Evolutionary conservation across 1,140 invertebrate species (phyloP), one percentile per base, ranked within the genome.

Genomic region (Aphelenchoides avenae): DNA sequence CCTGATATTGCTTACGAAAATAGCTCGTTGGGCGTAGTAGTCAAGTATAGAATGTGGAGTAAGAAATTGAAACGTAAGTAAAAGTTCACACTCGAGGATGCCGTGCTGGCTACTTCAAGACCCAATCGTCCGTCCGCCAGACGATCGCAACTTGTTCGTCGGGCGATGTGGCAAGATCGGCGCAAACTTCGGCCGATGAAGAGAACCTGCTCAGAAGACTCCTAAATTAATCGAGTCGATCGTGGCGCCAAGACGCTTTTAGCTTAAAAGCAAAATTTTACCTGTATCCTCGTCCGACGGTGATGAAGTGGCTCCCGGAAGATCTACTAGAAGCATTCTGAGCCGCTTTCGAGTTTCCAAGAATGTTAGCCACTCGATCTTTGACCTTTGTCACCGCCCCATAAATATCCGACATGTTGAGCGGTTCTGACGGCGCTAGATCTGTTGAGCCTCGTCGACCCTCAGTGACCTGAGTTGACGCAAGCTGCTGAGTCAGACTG

Each of bases 231-330:
- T 1, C 11, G 13, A 11, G 20, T 46, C 37, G 1, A 46, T 3
- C n/a, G 3, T 46, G 2, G 22, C 3, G 37, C 15, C n/a, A n/a
- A 46, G 22, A 15, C n/a, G 37, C 20, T 30, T n/a, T 15, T 46
- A 46, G 15, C n/a, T 46, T 46, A 44, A 15, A n/a, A 4, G 43
- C 3, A 3, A 20, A 1, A 51, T 7, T 11, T 4, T 24, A 57
- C 55, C 55, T 37, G 22, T 57, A 57, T 40, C 44, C 40, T 51
- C 29, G 27, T 39, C 55, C 55, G 26, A 57, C 61, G 5, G 55
- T 57, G 1, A 57, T 20, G 36, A 57, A 57, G 37, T 48, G 57
- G n/a, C 43, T 29, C 15, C 26, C 51, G 13, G 6, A 40, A 50
- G 1, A 27, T 53, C n/a, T 53, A 22, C 40, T 46, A 29, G 15